phyloP scores from a whole-genome alignment of 2,113 vertebrate species.

The Upupa epops region DNA sequence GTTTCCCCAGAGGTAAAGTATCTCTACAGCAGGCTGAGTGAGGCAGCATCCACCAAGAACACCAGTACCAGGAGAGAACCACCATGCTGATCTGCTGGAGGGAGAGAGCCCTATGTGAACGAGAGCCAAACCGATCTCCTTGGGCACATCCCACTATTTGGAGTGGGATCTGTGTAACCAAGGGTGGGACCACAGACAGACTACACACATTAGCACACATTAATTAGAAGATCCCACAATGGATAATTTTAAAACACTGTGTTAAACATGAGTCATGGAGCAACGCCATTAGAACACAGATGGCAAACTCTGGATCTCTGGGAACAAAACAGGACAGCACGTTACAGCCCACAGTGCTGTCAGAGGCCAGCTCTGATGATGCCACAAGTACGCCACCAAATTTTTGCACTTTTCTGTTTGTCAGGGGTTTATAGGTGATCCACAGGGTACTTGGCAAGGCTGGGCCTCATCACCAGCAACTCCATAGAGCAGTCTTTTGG shows the following conservation, averaged over 20 bases:
- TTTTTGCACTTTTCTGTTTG: accelerated
- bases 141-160: background rate
- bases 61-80: background rate
- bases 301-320: background rate
- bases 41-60: background rate
- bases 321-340: background rate
- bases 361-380: background rate
- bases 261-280: background rate
- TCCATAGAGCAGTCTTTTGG: background rate
- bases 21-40: background rate
- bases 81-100: accelerated
- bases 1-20: background rate
- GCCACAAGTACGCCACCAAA: accelerated
- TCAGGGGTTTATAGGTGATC: background rate
- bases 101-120: background rate
- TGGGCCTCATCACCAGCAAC: accelerated
- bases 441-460: accelerated
- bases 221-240: background rate
- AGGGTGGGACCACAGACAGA: background rate
- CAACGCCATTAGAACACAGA: background rate
- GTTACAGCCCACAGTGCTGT: background rate
- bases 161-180: background rate
- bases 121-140: background rate
- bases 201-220: background rate
- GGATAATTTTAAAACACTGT: background rate